Evolutionary conservation across 2,113 vertebrate genomes (phyloP), one percentile per base, ranked within the genome.

Genomic region (Gambusia holbrooki): DNA sequence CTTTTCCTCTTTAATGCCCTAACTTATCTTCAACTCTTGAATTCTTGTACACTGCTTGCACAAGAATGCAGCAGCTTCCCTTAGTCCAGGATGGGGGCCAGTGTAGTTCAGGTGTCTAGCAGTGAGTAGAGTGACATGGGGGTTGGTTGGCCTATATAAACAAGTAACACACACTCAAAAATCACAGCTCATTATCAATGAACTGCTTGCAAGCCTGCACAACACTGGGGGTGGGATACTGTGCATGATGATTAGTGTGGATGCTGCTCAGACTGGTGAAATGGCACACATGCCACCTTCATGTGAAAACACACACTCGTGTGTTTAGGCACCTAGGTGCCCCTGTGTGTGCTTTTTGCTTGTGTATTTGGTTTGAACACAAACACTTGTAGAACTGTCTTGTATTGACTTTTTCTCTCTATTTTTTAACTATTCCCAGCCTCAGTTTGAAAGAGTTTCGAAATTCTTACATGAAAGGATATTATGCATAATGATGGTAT

Each of bases 261-360:
- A 83, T 71, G 76, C 69, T 6, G 79, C 79, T 87, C 81, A 79
- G 79, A 79, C 69, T 37, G 60, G 62, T 80, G 82, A 83, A 61
- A 81, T 66, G 88, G 82, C 88, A 91, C 89, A 92, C 87, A 91
- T 75, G 81, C 54, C 89, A 91, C 89, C 66, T 84, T 64, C 25
- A 25, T 91, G 88, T 88, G 84, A 91, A 88, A 67, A 92, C 91
- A 92, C 88, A 92, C 79, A 33, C 72, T 40, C 90, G 91, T 84
- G 90, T 90, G 85, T 88, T 89, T 69, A 81, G 82, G 69, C 71
- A 35, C 69, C 62, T 74, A 83, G 84, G 79, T 87, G 80, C 70
- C 68, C 78, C n/a, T 83, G 83, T 82, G 81, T 90, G 82, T 91
- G 88, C 51, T 58, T 58, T 25, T 25, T 58, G 22, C 7, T 87